Conservation (phyloP, 1,140 invertebrate genomes). For the Lasaia peninsularis region DNA sequence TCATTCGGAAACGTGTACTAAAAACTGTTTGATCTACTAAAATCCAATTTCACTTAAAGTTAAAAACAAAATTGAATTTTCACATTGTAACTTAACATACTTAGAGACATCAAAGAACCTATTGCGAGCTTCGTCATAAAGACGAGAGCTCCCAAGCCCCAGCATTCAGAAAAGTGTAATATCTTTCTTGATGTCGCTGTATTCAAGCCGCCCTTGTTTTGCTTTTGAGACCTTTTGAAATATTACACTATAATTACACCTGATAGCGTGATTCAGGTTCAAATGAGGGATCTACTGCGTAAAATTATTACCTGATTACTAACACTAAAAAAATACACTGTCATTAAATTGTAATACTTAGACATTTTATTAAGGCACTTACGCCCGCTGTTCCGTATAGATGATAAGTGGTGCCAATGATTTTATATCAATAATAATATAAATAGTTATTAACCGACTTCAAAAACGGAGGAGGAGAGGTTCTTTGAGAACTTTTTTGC, state of each 20-base stretch:
- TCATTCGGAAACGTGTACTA: too few relatives aligned
- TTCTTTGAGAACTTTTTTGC: too few relatives aligned
- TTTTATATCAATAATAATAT: too few relatives aligned
- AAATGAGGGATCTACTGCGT: constrained; percentile 6
- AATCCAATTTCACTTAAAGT: neutral
- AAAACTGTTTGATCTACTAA: too few relatives aligned
- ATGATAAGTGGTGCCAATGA: too few relatives aligned
- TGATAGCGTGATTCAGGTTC: neutral
- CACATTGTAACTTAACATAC: neutral
- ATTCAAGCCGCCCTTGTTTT: constrained; percentile 9
- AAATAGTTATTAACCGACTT: too few relatives aligned
- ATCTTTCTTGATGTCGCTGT: neutral
- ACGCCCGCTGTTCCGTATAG: too few relatives aligned
- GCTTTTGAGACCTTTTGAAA: constrained; percentile 13
- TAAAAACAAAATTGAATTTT: neutral
- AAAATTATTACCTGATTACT: neutral
- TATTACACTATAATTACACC: constrained; percentile 14
- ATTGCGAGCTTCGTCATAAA: neutral
- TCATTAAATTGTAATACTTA: neutral
- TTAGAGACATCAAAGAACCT: neutral
- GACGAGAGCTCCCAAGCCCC: neutral
- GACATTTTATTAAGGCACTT: too few relatives aligned
- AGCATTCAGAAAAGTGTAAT: constrained; percentile 4
- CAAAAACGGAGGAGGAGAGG: too few relatives aligned
- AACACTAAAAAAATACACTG: too few relatives aligned